Base-by-base conservation (phyloP, 2,113 vertebrate genomes). In the Brachypodius melanocephalos region DNA sequence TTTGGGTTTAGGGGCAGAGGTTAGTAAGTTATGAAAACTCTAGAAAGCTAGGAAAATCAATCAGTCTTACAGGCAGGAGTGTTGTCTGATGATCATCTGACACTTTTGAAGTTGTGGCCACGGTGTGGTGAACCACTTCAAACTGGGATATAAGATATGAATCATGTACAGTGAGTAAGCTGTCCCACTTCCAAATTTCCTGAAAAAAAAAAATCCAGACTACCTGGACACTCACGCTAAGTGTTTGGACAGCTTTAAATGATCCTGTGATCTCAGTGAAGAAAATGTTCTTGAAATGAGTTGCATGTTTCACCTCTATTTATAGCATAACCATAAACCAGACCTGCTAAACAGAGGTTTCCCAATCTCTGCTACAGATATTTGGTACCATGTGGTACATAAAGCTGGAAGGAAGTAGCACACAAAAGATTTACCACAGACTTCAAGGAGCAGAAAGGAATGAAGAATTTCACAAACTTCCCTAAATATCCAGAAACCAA, bases 251-350 rank as follows among this genome's bases (percentile, higher is more conserved):
- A 94, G 85, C 85, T 91, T 97, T 95, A 96, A 96, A 88, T 63
- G 62, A 88, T 94, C 89, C 71, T 95, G 68, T 96, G 94, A 97
- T 94, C 88, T 91, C 89, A 93, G 67, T 91, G 91, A 95, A 97
- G 71, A 95, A 95, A 96, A 77, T 88, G 72, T 88, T 94, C 88
- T 93, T 95, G 85, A 97, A 96, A 96, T 83, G 81, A 96, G 75
- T 86, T 96, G 88, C 82, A 91, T 61, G 77, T 91, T 96, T 93
- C 82, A 79, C 75, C 72, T 83, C 93, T 96, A 96, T 97, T 97
- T 97, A 96, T 96, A 96, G 93, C 63, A 93, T 80, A 93, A 90
- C 83, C 83, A 80, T 95, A 93, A 97, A 93, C 79, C 88, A 94
- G 94, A 95, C 38, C 91, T 94, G 87, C 81, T 94, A 94, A 89